These are phyloP conservation scores for Andrena trimmerana DNA, from an alignment of 2,888 invertebrate genomes.

Conservation along the genomic window DNA sequence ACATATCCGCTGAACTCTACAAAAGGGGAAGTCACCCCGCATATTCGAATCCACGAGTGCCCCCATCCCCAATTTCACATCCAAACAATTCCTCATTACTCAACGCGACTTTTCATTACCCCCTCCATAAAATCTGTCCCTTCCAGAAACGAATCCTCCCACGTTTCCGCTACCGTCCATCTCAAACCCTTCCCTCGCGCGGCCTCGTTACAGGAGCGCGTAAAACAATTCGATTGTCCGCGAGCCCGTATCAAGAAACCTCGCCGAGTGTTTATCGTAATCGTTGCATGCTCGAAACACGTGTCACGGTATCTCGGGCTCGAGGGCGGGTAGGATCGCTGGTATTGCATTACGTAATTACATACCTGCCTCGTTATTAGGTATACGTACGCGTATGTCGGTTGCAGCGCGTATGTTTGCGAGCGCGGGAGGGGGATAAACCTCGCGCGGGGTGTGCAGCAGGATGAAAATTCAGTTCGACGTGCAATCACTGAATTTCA, in stretches of 20 bases:
- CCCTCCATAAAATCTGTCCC: slow-evolving; percentile 14
- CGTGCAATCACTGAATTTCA: slow-evolving; percentile 70
- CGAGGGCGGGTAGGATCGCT: slow-evolving; percentile 51
- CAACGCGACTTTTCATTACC: not conserved
- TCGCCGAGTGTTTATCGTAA: slow-evolving; percentile 20
- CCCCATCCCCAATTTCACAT: not conserved
- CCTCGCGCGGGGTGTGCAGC: slow-evolving; percentile 38
- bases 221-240: slow-evolving; percentile 22
- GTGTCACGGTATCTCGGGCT: slow-evolving; percentile 34
- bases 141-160: slow-evolving; percentile 13
- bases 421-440: slow-evolving; percentile 40
- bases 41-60: not conserved
- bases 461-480: slow-evolving; percentile 65
- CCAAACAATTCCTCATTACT: slow-evolving; percentile 6
- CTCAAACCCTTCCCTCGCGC: slow-evolving; percentile 10
- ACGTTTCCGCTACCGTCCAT: slow-evolving; percentile 4
- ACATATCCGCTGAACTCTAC: too few species aligned
- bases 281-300: slow-evolving; percentile 10
- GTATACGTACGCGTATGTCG: slow-evolving; percentile 13
- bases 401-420: not conserved
- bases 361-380: slow-evolving; percentile 63
- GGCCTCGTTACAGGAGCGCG: slow-evolving; percentile 12
- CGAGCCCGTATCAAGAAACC: not conserved
- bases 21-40: not conserved
- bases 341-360: slow-evolving; percentile 65